Conservation (phyloP, 2,113 vertebrate genomes). For the Catharus minimus region DNA sequence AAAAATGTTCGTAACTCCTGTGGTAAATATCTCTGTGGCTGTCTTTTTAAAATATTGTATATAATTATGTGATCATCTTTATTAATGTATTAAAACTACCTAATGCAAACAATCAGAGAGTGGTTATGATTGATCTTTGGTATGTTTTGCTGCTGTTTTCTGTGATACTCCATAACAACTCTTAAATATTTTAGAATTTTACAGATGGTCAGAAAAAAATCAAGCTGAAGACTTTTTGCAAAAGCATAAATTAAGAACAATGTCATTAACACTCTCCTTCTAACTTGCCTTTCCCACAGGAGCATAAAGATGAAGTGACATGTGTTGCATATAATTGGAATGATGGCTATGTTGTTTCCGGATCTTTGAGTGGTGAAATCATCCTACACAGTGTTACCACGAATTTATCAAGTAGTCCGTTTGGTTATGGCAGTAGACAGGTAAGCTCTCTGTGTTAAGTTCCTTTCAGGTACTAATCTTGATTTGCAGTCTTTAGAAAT, state of each 20-base stretch:
- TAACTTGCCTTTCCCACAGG: conserved; percentile 70
- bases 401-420: conserved; percentile 90
- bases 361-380: conserved; percentile 93
- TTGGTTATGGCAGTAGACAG: conserved; percentile 89
- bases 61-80: neutral
- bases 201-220: neutral
- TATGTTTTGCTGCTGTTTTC: neutral
- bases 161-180: neutral
- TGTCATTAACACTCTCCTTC: neutral
- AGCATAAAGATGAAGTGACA: conserved; percentile 92
- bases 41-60: neutral
- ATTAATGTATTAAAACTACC: neutral
- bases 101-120: neutral
- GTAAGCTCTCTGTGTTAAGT: conserved; percentile 61
- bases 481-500: neutral
- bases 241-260: neutral
- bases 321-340: conserved; percentile 91
- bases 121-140: neutral
- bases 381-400: conserved; percentile 92
- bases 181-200: neutral
- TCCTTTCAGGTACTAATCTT: neutral
- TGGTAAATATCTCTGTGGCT: neutral
- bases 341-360: conserved; percentile 90
- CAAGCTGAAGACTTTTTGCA: neutral
- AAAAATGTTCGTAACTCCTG: neutral